phyloP scores from a whole-genome alignment of 2,888 invertebrate genomes.

The Entomobrya proxima region DNA sequence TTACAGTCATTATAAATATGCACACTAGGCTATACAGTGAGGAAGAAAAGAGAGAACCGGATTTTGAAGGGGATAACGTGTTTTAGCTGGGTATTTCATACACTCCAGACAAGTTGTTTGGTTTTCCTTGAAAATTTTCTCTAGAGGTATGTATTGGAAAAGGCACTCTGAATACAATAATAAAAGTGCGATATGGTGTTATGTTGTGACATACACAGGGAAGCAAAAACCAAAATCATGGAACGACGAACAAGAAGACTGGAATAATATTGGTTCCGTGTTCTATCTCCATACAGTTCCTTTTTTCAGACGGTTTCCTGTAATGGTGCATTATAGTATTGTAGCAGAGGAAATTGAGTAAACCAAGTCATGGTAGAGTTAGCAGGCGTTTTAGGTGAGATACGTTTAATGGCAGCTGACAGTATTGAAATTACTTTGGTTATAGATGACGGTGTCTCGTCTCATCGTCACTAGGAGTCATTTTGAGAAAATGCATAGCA shows the following conservation, averaged over 20 bases:
- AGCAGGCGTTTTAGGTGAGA: slow-evolving; percentile 30
- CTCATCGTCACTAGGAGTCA: not conserved
- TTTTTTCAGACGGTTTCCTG: not conserved
- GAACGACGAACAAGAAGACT: slow-evolving; percentile 17
- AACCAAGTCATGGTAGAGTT: not conserved
- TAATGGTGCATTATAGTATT: too few relatives aligned
- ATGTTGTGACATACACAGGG: not conserved
- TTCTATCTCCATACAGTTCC: too few relatives aligned
- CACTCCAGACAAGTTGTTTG: not conserved
- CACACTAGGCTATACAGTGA: too few relatives aligned
- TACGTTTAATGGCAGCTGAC: slow-evolving; percentile 35
- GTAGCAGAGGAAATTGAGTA: not conserved
- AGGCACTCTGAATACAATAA: not conserved
- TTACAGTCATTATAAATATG: not conserved
- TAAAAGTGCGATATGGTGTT: not conserved
- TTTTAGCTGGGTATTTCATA: not conserved
- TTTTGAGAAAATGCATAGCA: not conserved
- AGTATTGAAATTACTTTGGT: slow-evolving; percentile 54
- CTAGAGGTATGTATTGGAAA: not conserved
- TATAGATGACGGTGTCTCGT: slow-evolving; percentile 10
- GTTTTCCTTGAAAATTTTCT: not conserved
- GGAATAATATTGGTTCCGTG: slow-evolving; percentile 27
- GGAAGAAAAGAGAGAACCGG: too few relatives aligned
- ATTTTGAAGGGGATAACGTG: not conserved
- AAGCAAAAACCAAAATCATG: slow-evolving; percentile 12